Base-by-base conservation (phyloP, 2,888 invertebrate species). In the Toxonevra muliebris region DNA sequence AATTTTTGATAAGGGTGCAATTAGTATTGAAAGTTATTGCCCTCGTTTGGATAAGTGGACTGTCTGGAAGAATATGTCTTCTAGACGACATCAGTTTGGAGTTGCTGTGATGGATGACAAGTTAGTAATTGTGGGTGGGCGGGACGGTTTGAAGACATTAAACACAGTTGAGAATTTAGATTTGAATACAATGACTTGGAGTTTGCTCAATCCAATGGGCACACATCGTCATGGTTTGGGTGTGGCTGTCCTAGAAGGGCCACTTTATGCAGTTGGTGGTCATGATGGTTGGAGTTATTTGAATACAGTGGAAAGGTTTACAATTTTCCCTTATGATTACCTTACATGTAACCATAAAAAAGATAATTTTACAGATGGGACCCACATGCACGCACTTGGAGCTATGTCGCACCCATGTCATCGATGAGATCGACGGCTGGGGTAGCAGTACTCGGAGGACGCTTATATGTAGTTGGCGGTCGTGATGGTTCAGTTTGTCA, bases 71-170 rank as follows among this genome's bases (percentile, higher is more conserved):
- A 83, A 85, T 69, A 83, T 85, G 83, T 79, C 85, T 2, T 82
- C 82, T 0, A 78, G 94, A 67, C 87, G 96, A 52, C 86, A 96
- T 65, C 97, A 97, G 86, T 97, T 96, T 83, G 97, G 96, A 0
- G 95, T 95, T 8, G 96, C 95, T 40, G 90, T 96, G 30, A 88
- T 94, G 83, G 92, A 91, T 73, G 84, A 92, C 74, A 94, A 94
- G 82, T 87, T 97, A 19, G 89, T 93, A 70, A 91, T 97, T 43
- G 95, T 95, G 1, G 96, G 96, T 13, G 97, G 97, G 13, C 88
- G 97, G 67, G 96, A 97, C 85, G 97, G 97, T 15, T 88, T 97
- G 40, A 97, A 97, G 86, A 97, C 97, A 1, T 87, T 97, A n/a
- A 96, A 95, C 80, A 92, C 93, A 59, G 96, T 89, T 77, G 97